Percentiles rank a stretch among this genome's conserved stretches.
phyloP scores from a whole-genome alignment of 2,888 invertebrate species.

The Herminia tarsipennalis region DNA sequence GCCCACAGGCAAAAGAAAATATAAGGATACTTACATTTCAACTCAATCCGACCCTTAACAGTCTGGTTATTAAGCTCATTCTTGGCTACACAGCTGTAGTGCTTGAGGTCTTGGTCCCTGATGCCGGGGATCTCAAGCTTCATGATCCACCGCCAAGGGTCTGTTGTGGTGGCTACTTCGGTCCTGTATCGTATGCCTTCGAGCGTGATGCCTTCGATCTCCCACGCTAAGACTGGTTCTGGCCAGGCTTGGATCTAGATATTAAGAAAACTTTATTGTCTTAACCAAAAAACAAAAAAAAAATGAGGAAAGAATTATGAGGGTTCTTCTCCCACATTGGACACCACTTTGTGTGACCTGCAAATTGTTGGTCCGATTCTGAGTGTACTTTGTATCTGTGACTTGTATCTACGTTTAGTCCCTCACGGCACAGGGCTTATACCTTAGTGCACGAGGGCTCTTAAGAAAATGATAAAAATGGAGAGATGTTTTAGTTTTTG shows the following conservation, averaged over 20 bases:
- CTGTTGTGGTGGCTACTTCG: constrained; percentile 64
- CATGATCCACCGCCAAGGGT: constrained; percentile 90
- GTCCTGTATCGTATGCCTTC: constrained; percentile 82
- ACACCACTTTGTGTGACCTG: no score
- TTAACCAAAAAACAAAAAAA: no score
- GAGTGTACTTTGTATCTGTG: no score
- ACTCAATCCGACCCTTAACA: constrained; percentile 87
- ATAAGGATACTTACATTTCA: constrained; percentile 69
- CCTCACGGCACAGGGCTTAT: no score
- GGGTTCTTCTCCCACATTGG: no score
- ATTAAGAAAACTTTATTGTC: neutral
- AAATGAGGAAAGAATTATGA: no score
- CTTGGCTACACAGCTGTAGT: constrained; percentile 94
- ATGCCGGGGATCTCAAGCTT: constrained; percentile 90
- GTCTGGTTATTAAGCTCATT: constrained; percentile 93
- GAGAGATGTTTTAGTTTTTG: no score
- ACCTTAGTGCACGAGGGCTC: no score
- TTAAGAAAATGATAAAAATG: no score
- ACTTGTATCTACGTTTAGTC: no score
- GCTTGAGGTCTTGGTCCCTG: constrained; percentile 88
- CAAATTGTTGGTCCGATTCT: no score
- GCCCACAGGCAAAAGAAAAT: no score
- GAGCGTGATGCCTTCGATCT: constrained; percentile 90
- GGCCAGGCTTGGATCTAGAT: constrained; percentile 93
- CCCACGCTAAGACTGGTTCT: constrained; percentile 94